A percentile compares a stretch with the other conserved stretches of the same genome.
Conservation (phyloP, 2,797 vertebrate genomes). For the Aeoliscus strigatus region DNA sequence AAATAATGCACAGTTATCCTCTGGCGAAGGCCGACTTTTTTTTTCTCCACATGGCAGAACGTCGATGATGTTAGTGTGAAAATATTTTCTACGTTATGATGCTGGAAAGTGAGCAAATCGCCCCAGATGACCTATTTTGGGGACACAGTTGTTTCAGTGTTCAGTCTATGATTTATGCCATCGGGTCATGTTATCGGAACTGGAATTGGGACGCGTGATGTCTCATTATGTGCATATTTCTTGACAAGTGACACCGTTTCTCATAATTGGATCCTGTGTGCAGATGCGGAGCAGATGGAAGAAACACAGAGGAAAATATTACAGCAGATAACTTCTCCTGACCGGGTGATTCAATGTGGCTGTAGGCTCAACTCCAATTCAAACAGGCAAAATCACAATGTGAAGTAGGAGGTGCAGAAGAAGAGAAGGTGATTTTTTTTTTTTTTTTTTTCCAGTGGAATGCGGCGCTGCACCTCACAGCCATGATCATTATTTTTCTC, state of each 20-base stretch:
- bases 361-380: constrained; percentile 36
- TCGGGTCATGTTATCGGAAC: too few relatives aligned
- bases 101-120: too few relatives aligned
- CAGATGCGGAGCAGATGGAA: constrained; percentile 20
- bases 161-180: too few relatives aligned
- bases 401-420: constrained; percentile 22
- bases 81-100: too few relatives aligned
- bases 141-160: too few relatives aligned
- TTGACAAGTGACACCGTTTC: too few relatives aligned
- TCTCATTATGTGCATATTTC: constrained; percentile 29
- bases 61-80: too few relatives aligned
- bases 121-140: too few relatives aligned
- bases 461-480: constrained; percentile 23
- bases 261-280: constrained; percentile 40
- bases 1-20: too few relatives aligned
- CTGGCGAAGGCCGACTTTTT: too few relatives aligned
- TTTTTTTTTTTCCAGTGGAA: constrained; percentile 36
- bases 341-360: constrained; percentile 44
- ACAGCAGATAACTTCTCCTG: constrained; percentile 22
- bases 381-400: constrained; percentile 39
- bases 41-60: too few relatives aligned
- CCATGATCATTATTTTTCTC: constrained; percentile 43
- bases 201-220: neutral
- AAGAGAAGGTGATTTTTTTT: constrained; percentile 24
- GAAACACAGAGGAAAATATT: constrained; percentile 19